Conservation (phyloP, 37 sponge, comb jelly and placozoan species). For the Ianthella basta region DNA sequence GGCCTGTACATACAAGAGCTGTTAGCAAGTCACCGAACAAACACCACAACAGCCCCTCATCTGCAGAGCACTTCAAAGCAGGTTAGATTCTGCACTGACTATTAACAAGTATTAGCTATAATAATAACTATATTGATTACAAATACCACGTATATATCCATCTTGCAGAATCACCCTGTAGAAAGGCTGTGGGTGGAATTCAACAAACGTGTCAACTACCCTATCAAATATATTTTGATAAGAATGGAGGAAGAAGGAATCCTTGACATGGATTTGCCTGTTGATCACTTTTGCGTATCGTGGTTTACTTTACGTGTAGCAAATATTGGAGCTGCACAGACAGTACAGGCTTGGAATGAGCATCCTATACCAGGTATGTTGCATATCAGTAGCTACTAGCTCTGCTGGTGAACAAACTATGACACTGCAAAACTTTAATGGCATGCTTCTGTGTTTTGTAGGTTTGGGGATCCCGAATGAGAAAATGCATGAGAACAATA, state of each 20-base stretch:
- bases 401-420: no score
- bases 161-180: no score
- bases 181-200: no score
- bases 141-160: no score
- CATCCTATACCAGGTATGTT: slow-evolving; percentile 49
- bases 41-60: slow-evolving; percentile 35
- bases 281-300: slow-evolving; percentile 54
- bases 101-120: not conserved
- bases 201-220: not conserved
- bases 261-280: not conserved
- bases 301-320: slow-evolving; percentile 37
- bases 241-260: no score
- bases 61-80: slow-evolving; percentile 36
- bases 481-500: no score
- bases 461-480: no score
- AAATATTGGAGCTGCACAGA: not conserved
- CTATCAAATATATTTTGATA: no score
- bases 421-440: no score
- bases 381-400: no score
- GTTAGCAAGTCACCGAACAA: slow-evolving; percentile 28
- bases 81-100: not conserved
- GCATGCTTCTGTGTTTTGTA: no score
- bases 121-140: no score
- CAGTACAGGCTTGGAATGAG: slow-evolving; percentile 50
- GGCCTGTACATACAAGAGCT: slow-evolving; percentile 50